Conservation (phyloP, 2,113 vertebrate genomes). For the Corythaixoides concolor region DNA sequence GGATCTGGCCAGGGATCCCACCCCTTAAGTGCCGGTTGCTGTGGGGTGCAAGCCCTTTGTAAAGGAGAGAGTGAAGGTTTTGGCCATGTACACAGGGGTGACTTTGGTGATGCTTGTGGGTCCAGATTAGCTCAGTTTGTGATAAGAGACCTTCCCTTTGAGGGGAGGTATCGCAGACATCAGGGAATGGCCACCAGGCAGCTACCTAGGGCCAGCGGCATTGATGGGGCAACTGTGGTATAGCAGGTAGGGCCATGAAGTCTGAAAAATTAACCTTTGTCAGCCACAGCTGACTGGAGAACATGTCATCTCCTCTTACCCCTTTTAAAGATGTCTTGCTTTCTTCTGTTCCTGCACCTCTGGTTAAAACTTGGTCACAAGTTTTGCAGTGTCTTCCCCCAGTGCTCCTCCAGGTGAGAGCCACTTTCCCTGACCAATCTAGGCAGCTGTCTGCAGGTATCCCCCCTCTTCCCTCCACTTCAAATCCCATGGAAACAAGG, state of each 20-base stretch:
- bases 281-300: neutral
- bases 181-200: neutral
- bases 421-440: neutral
- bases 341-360: neutral
- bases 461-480: neutral
- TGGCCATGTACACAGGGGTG: neutral
- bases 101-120: neutral
- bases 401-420: neutral
- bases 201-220: neutral
- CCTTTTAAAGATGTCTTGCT: neutral
- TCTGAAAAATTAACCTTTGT: neutral
- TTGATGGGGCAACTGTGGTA: neutral
- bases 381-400: neutral
- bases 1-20: neutral
- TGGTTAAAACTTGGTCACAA: neutral
- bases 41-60: neutral
- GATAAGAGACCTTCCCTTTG: neutral
- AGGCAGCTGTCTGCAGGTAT: neutral
- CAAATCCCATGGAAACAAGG: neutral
- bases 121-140: neutral
- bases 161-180: neutral
- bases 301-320: fast-evolving
- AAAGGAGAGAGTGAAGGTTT: neutral
- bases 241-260: neutral
- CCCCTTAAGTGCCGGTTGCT: neutral